Evolutionary conservation across 2,888 invertebrate genomes (phyloP), one percentile per base, ranked within the genome.

Genomic region (Lithophane semibrunnea): DNA sequence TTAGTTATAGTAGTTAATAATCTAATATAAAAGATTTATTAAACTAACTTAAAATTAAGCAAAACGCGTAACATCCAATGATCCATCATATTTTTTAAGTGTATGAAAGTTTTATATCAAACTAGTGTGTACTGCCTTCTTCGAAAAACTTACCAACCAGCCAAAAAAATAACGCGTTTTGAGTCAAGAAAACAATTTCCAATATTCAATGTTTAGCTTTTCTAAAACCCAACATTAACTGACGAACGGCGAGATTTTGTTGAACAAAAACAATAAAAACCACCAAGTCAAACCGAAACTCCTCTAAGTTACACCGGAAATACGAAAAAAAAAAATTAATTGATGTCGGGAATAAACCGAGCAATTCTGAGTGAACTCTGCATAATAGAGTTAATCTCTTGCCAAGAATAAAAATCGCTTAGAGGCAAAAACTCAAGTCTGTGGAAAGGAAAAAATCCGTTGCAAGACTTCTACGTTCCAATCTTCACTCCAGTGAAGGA

Each of bases 361-460:
- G 42, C 16, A 21, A 61, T 73, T 42, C 42, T 18, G 5, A 73
- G 56, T 47, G 47, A 85, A 66, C 37, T 72, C 42, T 60, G 71
- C 44, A 66, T 74, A 84, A 79, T 61, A 85, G 70, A 82, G 69
- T 79, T 82, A 84, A 85, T 84, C 79, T 82, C 63, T 82, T 18
- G 52, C 75, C 56, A 79, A 78, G 21, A 76, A 78, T 86, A 77
- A 76, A 84, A 83, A 78, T 85, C 60, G 44, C 65, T 74, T 1
- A 7, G 37, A 72, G 69, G 80, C 63, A 79, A 74, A 68, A 75
- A 63, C 63, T 63, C 52, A 49, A 68, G 71, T 44, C 73, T 24
- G 63, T 24, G 68, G 52, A 49, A 69, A 66, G 9, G 66, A 82
- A 85, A 86, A 85, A 77, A 73, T 69, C 52, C 42, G 47, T 67